phyloP scores from a whole-genome alignment of 2,888 invertebrate species.

The Catocala fraxini region DNA sequence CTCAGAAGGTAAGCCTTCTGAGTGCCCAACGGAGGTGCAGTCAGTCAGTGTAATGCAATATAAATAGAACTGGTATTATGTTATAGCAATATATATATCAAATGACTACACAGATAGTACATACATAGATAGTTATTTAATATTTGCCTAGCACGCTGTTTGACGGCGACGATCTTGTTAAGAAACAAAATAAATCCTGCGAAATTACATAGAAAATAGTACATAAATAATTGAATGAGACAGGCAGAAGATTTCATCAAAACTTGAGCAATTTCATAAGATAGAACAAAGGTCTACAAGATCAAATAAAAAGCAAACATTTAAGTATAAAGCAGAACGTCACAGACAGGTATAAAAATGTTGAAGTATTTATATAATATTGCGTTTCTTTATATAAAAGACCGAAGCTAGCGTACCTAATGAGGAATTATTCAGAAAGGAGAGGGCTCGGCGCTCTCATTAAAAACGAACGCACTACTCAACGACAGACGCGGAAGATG shows the following conservation, averaged over 20 bases:
- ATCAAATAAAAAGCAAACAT: background rate
- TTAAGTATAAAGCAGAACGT: conserved; percentile 1
- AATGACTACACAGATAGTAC: no score
- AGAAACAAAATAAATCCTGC: no score
- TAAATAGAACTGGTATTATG: no score
- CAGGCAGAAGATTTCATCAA: background rate
- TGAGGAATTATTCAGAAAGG: conserved; percentile 59
- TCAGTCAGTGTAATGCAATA: no score
- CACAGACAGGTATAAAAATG: conserved; percentile 5
- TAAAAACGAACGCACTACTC: conserved; percentile 44
- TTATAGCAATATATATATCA: no score
- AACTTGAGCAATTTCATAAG: conserved; percentile 4
- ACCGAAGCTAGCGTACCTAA: conserved; percentile 49
- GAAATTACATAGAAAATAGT: background rate
- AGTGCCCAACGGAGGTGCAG: no score
- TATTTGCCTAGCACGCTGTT: no score
- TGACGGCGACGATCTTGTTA: no score
- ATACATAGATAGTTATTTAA: no score
- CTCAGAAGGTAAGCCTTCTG: no score
- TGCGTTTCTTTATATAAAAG: conserved; percentile 30
- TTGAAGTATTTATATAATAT: conserved; percentile 20
- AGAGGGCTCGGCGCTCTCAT: conserved; percentile 54
- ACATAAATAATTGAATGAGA: no score
- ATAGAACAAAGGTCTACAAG: background rate
- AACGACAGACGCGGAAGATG: conserved; percentile 33